phyloP scores from a whole-genome alignment of 2,113 vertebrate species.

The Balaenoptera acutorostrata region DNA sequence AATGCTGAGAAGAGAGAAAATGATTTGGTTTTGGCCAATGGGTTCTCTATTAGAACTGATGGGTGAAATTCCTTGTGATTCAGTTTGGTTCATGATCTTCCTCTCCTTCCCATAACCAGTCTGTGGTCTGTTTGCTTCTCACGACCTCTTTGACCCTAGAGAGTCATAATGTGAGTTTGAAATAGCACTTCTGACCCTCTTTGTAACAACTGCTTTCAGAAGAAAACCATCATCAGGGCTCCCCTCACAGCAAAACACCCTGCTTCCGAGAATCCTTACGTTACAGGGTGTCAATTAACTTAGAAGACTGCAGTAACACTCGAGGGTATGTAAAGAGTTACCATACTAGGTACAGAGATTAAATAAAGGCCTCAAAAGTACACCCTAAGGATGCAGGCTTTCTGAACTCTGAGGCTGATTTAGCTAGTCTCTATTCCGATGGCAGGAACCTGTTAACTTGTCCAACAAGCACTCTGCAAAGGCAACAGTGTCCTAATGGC shows the following conservation, averaged over 20 bases:
- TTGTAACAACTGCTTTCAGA: background rate
- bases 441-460: background rate
- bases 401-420: background rate
- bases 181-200: background rate
- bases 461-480: background rate
- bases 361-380: background rate
- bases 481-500: background rate
- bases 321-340: background rate
- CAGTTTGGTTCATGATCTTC: background rate
- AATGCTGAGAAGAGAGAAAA: background rate
- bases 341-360: background rate
- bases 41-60: background rate
- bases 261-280: background rate
- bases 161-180: background rate
- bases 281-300: background rate
- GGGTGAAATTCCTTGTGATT: background rate
- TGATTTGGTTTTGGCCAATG: background rate
- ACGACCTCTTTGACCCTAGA: background rate
- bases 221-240: background rate
- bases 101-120: background rate
- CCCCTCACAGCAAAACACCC: background rate
- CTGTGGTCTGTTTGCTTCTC: background rate
- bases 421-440: background rate
- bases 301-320: background rate
- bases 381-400: background rate